Evolutionary conservation across 53 echinoderm and acorn worm species (phyloP).

Genomic region (Patiria pectinifera): DNA sequence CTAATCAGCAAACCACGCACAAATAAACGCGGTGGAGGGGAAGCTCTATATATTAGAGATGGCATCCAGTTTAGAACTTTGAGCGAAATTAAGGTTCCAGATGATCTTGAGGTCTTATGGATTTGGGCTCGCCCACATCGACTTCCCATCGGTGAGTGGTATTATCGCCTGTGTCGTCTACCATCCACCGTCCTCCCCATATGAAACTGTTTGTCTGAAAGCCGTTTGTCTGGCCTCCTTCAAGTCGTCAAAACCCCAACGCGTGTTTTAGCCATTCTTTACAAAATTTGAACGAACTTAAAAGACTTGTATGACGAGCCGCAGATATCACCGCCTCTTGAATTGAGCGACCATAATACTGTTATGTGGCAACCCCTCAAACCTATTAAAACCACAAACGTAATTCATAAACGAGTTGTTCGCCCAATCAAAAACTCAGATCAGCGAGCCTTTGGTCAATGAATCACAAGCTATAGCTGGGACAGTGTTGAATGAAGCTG

Average conservation of each 20-base stretch:
- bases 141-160: not conserved
- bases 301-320: constrained; percentile 1
- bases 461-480: constrained; percentile 19
- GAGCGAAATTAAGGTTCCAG: not conserved
- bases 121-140: constrained; percentile 30
- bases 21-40: not conserved
- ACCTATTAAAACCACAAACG: not conserved
- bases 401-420: constrained; percentile 18
- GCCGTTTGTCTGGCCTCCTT: not conserved
- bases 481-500: not conserved
- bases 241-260: constrained; percentile 5
- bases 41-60: not conserved
- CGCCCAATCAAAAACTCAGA: constrained; percentile 37
- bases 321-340: not conserved
- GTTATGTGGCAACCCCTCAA: not conserved
- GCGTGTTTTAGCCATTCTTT: not conserved
- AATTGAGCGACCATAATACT: constrained; percentile 25
- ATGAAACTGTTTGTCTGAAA: not conserved
- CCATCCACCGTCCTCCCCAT: constrained; percentile 30
- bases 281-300: constrained; percentile 10
- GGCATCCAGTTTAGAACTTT: not conserved
- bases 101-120: constrained; percentile 53
- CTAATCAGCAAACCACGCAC: not conserved
- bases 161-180: constrained; percentile 42
- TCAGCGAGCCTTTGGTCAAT: constrained; percentile 9